Evolutionary conservation across 2,113 vertebrate species (phyloP).

Genomic region (Scophthalmus maximus): DNA sequence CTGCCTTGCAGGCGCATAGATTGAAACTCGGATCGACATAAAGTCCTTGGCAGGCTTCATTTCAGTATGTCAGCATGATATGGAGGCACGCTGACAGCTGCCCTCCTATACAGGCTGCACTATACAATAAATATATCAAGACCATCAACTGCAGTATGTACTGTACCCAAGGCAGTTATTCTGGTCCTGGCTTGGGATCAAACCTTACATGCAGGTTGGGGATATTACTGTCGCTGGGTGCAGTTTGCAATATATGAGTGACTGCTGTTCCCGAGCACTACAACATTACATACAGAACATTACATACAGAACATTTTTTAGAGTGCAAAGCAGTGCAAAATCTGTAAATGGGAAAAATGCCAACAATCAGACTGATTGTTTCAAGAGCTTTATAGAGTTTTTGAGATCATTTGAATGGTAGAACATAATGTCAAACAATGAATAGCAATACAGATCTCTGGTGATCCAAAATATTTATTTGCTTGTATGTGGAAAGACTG

Average conservation of each 20-base stretch:
- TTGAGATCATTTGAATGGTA: no score
- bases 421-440: no score
- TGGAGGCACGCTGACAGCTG: conserved; percentile 12
- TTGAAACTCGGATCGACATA: not conserved
- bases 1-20: not conserved
- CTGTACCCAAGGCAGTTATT: not conserved
- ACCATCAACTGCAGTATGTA: conserved; percentile 4
- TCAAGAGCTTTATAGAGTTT: no score
- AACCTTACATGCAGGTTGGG: not conserved
- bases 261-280: no score
- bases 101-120: not conserved
- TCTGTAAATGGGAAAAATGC: no score
- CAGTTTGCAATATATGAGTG: not conserved
- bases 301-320: no score
- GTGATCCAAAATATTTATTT: no score
- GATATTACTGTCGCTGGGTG: not conserved
- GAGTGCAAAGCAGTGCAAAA: no score
- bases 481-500: no score
- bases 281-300: no score
- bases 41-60: conserved; percentile 16
- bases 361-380: no score
- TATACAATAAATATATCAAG: not conserved
- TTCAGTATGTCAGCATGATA: conserved; percentile 31
- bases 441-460: no score
- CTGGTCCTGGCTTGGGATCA: not conserved